These are phyloP conservation scores for Sarcophaga carnaria DNA, from an alignment of 2,888 invertebrate species.

Conservation along the genomic window DNA sequence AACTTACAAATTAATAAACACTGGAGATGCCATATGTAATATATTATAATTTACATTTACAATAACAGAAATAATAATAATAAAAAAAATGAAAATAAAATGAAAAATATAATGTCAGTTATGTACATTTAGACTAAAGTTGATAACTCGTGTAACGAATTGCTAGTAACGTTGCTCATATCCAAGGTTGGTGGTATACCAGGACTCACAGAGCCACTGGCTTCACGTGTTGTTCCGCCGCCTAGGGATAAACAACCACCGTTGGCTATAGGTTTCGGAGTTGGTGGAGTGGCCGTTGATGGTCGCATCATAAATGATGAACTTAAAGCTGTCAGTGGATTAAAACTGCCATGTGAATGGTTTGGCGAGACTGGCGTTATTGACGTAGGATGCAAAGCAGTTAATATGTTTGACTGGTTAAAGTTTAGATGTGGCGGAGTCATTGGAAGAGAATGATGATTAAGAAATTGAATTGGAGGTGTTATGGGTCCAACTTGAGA, in stretches of 20 bases:
- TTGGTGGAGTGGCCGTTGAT: slow-evolving; percentile 81
- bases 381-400: slow-evolving; percentile 78
- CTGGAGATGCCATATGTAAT: too few relatives aligned
- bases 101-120: slow-evolving; percentile 7
- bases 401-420: slow-evolving; percentile 68
- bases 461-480: slow-evolving; percentile 75
- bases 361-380: slow-evolving; percentile 81
- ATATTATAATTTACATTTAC: slow-evolving; percentile 24
- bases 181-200: slow-evolving; percentile 85
- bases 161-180: slow-evolving; percentile 85
- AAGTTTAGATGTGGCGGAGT: slow-evolving; percentile 72
- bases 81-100: neutral
- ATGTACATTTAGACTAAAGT: slow-evolving; percentile 84
- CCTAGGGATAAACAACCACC: slow-evolving; percentile 72
- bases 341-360: slow-evolving; percentile 82
- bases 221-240: slow-evolving; percentile 73
- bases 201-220: slow-evolving; percentile 86
- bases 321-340: slow-evolving; percentile 77
- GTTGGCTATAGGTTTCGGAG: slow-evolving; percentile 78
- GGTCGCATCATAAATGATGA: slow-evolving; percentile 78
- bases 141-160: slow-evolving; percentile 86
- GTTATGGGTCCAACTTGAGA: slow-evolving; percentile 75
- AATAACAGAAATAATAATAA: slow-evolving; percentile 51
- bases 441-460: slow-evolving; percentile 53
- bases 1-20: slow-evolving; percentile 26